Conservation (phyloP, 1,140 invertebrate genomes). For the Ceratosolen solmsi region DNA sequence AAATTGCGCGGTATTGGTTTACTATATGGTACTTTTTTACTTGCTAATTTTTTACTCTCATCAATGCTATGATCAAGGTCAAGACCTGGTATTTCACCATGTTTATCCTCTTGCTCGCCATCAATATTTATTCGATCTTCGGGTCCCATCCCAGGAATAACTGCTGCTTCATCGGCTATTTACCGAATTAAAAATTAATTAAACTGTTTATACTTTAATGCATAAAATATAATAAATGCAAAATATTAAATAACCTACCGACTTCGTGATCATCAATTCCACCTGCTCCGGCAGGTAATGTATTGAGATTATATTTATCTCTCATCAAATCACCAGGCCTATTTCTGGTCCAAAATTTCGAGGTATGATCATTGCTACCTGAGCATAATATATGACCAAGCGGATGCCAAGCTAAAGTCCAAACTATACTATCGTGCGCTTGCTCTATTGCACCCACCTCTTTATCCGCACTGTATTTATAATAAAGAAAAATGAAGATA, state of each 20-base stretch:
- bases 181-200: constrained; percentile 34
- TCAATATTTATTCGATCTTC: constrained; percentile 87
- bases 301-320: constrained; percentile 98
- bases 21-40: constrained; percentile 91
- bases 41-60: constrained; percentile 79
- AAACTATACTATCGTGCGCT: constrained; percentile 99
- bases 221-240: not conserved
- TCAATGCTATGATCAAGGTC: constrained; percentile 85
- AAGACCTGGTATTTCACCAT: constrained; percentile 84
- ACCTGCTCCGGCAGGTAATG: constrained; percentile 83
- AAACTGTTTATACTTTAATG: not conserved
- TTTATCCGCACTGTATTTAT: constrained; percentile 88
- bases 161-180: constrained; percentile 81
- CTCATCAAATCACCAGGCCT: constrained; percentile 98
- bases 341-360: constrained; percentile 99
- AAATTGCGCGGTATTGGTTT: constrained; percentile 97
- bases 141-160: constrained; percentile 96
- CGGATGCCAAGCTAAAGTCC: constrained; percentile 99
- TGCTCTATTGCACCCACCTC: constrained; percentile 98
- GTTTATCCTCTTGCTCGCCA: constrained; percentile 68
- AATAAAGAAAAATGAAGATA: constrained; percentile 21
- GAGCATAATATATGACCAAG: constrained; percentile 98
- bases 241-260: constrained; percentile 68
- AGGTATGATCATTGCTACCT: constrained; percentile 98
- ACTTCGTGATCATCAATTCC: constrained; percentile 83